Evolutionary conservation across 2,113 vertebrate genomes (phyloP), one percentile per base, ranked within the genome.

Genomic region (Ictalurus furcatus): DNA sequence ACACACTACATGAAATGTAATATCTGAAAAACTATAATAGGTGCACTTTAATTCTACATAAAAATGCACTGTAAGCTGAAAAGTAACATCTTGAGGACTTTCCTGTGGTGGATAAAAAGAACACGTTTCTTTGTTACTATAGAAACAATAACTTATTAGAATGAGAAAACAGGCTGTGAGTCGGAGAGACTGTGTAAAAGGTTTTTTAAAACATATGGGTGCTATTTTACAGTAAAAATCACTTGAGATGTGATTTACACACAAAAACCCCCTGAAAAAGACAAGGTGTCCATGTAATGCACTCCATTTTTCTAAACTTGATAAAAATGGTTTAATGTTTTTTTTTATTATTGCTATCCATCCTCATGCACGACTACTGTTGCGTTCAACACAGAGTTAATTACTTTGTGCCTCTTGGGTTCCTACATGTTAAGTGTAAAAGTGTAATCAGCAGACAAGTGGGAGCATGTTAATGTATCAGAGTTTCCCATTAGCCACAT

Each of bases 401-500:
- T 84, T 84, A 12, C 13, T 61, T 84, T 25, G 19, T 44, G 16
- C 56, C 6, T 40, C 9, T 59, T 37, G 8, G n/a, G 21, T 83
- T 21, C 52, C 19, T 21, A 56, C 83, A 69, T 30, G 48, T 34
- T 63, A 40, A 85, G 16, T 69, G 23, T 58, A 85, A 23, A 89
- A 37, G 12, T 30, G 3, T 9, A 67, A n/a, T 89, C 11, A 69
- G 48, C 58, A 56, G 84, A 78, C 87, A 87, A 78, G 86, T 48
- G 78, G 6, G 12, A 52, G 59, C 30, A 19, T 23, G 30, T 54
- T 58, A n/a, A 52, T 61, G 52, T 71, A 44, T n/a, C 65, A n/a
- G 48, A 69, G 59, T n/a, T 30, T 87, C 58, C 81, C 30, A 85
- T 80, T 85, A 87, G 88, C 81, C 59, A 58, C 74, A 71, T 71